Evolutionary conservation across 2,113 vertebrate genomes (phyloP), one percentile per base, ranked within the genome.

Genomic region (Calyptommatus sinebrachiatus): DNA sequence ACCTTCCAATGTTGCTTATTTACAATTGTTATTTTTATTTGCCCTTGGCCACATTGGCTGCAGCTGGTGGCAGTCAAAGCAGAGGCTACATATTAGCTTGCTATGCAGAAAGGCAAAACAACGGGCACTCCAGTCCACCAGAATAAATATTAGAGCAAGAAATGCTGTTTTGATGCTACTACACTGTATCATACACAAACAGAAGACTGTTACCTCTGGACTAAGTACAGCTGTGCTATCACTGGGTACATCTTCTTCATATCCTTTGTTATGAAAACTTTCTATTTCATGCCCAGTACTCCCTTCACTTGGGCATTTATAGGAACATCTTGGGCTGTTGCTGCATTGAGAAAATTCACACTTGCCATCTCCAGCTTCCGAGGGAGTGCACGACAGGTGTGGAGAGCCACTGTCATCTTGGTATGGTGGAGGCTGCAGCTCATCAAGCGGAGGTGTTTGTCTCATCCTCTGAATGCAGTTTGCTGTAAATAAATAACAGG

Each of bases 381-480:
- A 99, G 65, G 98, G 95, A 0, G 98, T 99, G 69, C 97, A 98
- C 21, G 98, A 99, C 88, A 99, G 97, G n/a, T 97, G 96, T 1
- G 97, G 97, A 69, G 98, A 99, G 48, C 97, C 97, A 14, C 97
- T 96, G 89, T 99, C 98, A 76, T 99, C 98, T 92, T 97, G 97
- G 89, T 99, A 99, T 0, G 98, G 98, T 1, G 98, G 98, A 0
- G 98, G 98, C 92, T 99, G 98, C 66, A 99, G 93, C 88, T 99
- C 98, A 75, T 99, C 98, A 88, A 99, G 93, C 0, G 98, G 98
- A 21, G 98, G 98, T 0, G 98, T 99, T 85, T 96, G 95, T 90
- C 97, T 96, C 97, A 99, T 99, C 88, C 98, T 96, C 94, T 99
- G 98, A 90, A 99, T 99, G 90, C 97, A 98, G 95, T 97, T 97